Evolutionary conservation across 2,888 invertebrate species (phyloP).

Genomic region (Branchinecta sandiegonensis): DNA sequence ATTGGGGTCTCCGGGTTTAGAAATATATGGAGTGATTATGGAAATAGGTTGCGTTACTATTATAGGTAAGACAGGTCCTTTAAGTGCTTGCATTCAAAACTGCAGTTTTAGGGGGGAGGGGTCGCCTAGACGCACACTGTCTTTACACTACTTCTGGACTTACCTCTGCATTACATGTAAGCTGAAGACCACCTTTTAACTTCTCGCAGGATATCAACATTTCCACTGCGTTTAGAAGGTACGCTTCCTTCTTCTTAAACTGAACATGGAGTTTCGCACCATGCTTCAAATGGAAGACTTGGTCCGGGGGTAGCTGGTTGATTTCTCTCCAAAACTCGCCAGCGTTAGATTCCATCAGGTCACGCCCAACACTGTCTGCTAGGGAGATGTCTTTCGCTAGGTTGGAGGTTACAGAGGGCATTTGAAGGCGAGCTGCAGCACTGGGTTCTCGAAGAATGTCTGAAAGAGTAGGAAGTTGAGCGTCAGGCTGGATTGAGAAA

Average conservation of each 20-base stretch:
- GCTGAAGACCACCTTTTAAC: background rate
- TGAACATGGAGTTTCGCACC: background rate
- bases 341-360: background rate
- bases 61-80: too few relatives aligned
- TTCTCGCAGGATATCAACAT: background rate
- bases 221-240: background rate
- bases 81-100: too few relatives aligned
- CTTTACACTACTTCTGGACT: background rate
- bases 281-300: background rate
- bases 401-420: slow-evolving; percentile 1
- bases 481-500: too few relatives aligned
- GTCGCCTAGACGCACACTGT: too few relatives aligned
- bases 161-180: background rate
- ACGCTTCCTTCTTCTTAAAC: background rate
- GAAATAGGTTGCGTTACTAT: too few relatives aligned
- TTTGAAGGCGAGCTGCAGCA: background rate
- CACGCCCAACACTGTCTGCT: background rate
- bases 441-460: background rate
- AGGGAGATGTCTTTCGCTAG: background rate
- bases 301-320: background rate
- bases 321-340: background rate
- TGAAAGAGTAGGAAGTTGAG: background rate
- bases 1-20: too few relatives aligned
- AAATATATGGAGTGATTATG: too few relatives aligned
- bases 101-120: too few relatives aligned